Evolutionary conservation across 23 tunicate genomes (phyloP).

Genomic region (Oikopleura dioica): DNA sequence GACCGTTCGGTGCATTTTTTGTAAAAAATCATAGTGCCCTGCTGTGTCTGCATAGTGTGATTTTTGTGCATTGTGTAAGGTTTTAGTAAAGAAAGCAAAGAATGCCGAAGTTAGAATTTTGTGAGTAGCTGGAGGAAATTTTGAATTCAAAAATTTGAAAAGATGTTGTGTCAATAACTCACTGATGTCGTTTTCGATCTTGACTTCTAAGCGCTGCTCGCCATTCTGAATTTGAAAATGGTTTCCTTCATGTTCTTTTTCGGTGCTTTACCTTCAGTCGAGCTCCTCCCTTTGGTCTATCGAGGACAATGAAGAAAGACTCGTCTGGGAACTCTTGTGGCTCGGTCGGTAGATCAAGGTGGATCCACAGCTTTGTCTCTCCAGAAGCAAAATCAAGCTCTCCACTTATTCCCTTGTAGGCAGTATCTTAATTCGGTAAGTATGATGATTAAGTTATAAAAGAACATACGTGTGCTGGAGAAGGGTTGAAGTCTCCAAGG

Average conservation of each 20-base stretch:
- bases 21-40: too few relatives aligned
- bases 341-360: background rate
- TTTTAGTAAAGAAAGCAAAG: too few relatives aligned
- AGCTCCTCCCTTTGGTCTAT: background rate
- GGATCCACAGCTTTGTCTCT: conserved; percentile 20
- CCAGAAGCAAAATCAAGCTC: conserved; percentile 29
- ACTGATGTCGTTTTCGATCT: conserved; percentile 10
- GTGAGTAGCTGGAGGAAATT: too few relatives aligned
- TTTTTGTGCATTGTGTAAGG: too few relatives aligned
- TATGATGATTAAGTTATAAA: background rate
- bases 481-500: conserved; percentile 32
- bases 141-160: too few relatives aligned
- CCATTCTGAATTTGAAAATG: background rate
- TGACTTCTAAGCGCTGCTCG: conserved; percentile 6
- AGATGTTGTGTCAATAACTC: too few relatives aligned
- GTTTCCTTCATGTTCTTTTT: background rate
- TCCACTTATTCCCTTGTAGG: conserved; percentile 48
- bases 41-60: too few relatives aligned
- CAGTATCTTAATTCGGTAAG: background rate
- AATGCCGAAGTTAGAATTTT: too few relatives aligned
- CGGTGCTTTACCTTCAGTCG: background rate
- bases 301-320: background rate
- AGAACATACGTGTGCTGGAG: background rate
- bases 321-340: background rate
- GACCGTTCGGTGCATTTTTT: too few relatives aligned